Conservation (phyloP, 2,888 invertebrate genomes). For the Agrilus mali region DNA sequence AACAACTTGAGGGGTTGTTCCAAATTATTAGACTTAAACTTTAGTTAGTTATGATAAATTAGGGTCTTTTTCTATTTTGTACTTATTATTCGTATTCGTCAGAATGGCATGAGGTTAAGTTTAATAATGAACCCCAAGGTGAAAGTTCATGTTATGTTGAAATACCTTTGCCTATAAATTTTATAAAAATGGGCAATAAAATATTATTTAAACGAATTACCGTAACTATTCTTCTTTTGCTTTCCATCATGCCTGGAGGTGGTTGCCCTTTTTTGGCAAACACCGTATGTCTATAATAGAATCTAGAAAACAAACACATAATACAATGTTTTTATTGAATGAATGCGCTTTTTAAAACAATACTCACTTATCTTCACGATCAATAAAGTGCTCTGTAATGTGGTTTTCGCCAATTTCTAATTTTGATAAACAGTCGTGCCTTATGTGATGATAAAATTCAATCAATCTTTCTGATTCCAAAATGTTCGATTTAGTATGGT, state of each 20-base stretch:
- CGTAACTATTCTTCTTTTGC: constrained; percentile 25
- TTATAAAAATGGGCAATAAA: not conserved
- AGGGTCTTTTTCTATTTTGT: not conserved
- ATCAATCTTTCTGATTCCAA: constrained; percentile 31
- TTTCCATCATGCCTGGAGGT: constrained; percentile 23
- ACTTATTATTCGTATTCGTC: too few relatives aligned
- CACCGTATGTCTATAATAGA: constrained; percentile 29
- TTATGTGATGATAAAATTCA: constrained; percentile 42
- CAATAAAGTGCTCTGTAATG: constrained; percentile 44
- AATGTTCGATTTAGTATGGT: constrained; percentile 21
- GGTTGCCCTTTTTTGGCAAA: constrained; percentile 27
- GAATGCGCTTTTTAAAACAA: not conserved
- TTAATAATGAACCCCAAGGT: too few relatives aligned
- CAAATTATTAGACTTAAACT: too few relatives aligned
- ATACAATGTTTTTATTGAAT: too few relatives aligned
- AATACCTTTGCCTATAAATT: too few relatives aligned
- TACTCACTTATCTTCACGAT: constrained; percentile 38
- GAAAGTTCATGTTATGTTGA: too few relatives aligned
- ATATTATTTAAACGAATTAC: constrained; percentile 16
- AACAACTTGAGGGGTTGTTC: constrained; percentile 7
- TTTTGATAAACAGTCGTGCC: constrained; percentile 56
- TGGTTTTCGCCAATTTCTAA: constrained; percentile 41
- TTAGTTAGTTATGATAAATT: too few relatives aligned
- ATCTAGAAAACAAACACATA: constrained; percentile 15
- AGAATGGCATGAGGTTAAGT: too few relatives aligned